These are phyloP conservation scores for Platysternon megacephalum DNA, from an alignment of 2,113 vertebrate species.

Conservation along the genomic window DNA sequence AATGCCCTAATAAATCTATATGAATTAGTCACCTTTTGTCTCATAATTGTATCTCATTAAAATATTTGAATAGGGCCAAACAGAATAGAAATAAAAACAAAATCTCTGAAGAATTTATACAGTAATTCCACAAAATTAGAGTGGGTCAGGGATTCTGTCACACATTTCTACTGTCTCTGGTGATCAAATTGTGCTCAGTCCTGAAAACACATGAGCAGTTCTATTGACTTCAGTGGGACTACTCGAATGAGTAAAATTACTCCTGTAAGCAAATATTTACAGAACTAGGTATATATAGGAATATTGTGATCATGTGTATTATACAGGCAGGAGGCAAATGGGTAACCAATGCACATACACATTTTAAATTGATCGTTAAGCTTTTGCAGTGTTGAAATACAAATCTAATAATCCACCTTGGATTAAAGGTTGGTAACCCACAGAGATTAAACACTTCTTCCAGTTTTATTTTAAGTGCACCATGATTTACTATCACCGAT, in stretches of 20 bases:
- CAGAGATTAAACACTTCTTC: neutral
- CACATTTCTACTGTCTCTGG: neutral
- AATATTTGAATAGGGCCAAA: neutral
- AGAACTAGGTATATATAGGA: neutral
- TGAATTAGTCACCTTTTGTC: neutral
- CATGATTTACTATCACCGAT: neutral
- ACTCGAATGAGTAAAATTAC: neutral
- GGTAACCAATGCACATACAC: neutral
- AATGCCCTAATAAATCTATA: conserved; percentile 7
- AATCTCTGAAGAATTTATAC: neutral
- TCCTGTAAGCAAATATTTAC: neutral
- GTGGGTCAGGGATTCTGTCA: neutral
- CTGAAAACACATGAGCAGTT: neutral
- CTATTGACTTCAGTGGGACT: neutral
- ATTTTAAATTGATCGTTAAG: neutral
- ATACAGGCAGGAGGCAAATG: neutral
- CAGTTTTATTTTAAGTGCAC: neutral
- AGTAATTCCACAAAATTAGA: neutral
- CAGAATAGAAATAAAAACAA: neutral
- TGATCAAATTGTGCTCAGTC: neutral
- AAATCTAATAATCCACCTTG: neutral
- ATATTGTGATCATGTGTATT: neutral
- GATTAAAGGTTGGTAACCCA: neutral
- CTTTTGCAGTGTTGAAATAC: conserved; percentile 1
- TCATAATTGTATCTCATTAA: neutral